Conservation (phyloP, 2,888 invertebrate genomes). For the Cremastinae sp. region DNA sequence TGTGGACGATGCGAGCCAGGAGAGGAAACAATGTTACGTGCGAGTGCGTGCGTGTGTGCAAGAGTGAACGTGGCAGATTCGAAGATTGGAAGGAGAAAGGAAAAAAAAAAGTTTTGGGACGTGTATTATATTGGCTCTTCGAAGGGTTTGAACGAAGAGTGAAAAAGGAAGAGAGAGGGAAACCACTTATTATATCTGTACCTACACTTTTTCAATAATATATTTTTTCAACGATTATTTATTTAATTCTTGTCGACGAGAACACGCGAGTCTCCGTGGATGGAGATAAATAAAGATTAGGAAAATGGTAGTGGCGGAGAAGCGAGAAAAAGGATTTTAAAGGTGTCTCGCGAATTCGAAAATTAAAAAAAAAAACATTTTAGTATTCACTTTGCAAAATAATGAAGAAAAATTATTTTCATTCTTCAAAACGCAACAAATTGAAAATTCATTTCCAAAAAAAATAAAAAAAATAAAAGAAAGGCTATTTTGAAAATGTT, state of each 20-base stretch:
- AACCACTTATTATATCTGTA: conserved; percentile 66
- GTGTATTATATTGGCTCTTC: conserved; percentile 68
- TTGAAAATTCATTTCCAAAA: not conserved
- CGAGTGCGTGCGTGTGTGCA: conserved; percentile 32
- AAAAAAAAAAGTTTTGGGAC: conserved; percentile 61
- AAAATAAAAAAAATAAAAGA: too few relatives aligned
- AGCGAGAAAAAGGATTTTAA: not conserved
- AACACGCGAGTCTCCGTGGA: conserved; percentile 59
- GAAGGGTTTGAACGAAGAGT: conserved; percentile 19
- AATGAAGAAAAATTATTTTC: too few relatives aligned
- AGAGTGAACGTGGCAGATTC: conserved; percentile 20
- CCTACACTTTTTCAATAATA: conserved; percentile 68
- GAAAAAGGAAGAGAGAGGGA: conserved; percentile 19
- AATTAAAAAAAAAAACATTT: conserved; percentile 2
- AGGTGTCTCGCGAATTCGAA: not conserved
- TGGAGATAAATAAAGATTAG: conserved; percentile 21
- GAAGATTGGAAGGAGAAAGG: conserved; percentile 17
- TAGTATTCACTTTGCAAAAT: too few relatives aligned
- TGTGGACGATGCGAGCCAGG: conserved; percentile 1
- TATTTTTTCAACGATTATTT: conserved; percentile 73
- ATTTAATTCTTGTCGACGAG: conserved; percentile 65
- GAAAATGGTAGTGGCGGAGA: conserved; percentile 5
- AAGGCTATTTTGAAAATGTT: conserved; percentile 32
- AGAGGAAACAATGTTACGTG: conserved; percentile 39
- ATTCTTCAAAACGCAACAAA: too few relatives aligned